A percentile compares a stretch with the other conserved stretches of the same genome.
These are phyloP conservation scores for Sarcophaga peregrina DNA, from an alignment of 1,140 invertebrate genomes.

Conservation along the genomic window DNA sequence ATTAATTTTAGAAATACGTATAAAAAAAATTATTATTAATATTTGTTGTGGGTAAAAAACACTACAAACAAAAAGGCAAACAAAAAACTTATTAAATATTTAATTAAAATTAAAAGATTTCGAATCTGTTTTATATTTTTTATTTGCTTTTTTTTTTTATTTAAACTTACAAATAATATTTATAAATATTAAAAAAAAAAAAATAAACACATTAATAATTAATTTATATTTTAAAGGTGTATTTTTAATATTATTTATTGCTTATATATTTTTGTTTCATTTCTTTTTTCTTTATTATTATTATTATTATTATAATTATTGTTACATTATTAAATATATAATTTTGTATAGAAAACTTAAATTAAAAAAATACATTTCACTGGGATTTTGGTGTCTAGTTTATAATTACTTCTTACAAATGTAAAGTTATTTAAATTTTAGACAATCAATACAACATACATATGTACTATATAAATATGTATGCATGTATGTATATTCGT, in stretches of 20 bases:
- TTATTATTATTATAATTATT: background rate
- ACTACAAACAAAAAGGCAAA: background rate
- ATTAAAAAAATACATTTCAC: slow-evolving; percentile 5
- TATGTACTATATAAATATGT: background rate
- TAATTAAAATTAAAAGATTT: background rate
- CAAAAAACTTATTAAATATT: background rate
- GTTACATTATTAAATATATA: no score
- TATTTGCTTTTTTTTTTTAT: no score
- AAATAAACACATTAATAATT: no score
- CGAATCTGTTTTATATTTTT: background rate
- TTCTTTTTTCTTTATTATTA: background rate
- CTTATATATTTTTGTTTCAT: background rate
- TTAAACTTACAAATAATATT: no score
- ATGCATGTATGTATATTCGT: background rate
- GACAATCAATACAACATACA: no score
- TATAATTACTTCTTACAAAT: background rate
- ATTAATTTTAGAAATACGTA: background rate
- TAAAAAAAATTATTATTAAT: slow-evolving; percentile 18
- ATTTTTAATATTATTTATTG: background rate
- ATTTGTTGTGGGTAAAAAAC: background rate
- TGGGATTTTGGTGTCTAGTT: slow-evolving; percentile 13
- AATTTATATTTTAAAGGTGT: background rate
- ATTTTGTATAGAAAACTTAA: background rate
- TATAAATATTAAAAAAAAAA: no score
- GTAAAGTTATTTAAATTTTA: no score